Evolutionary conservation across 2,888 invertebrate genomes (phyloP), one percentile per base, ranked within the genome.

Genomic region (Lordiphosa andalusiaca): DNA sequence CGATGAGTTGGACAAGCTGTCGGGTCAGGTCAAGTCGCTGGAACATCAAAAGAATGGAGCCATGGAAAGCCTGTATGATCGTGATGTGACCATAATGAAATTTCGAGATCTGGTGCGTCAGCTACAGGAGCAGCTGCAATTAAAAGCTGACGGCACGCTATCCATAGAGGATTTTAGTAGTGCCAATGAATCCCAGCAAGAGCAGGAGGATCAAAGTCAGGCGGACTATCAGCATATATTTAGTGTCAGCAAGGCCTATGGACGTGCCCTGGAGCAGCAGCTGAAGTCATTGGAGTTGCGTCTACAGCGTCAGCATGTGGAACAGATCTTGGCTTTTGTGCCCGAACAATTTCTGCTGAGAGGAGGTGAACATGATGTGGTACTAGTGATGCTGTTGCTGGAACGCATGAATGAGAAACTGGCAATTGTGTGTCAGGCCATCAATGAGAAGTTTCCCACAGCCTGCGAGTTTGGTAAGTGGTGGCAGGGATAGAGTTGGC

Each of bases 91-190:
- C 0, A 98, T 99, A 51, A 91, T 93, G 39, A 99, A 99, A 90
- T 99, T 99, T 90, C 91, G 98, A 12, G 97, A 98, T 69, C 91
- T 98, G n/a, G 96, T 96, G 0, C 94, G 95, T 84, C 95, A 95
- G 85, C 93, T 98, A 73, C 95, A 95, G 50, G 95, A 96, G 63
- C 95, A 95, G 82, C 93, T 95, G 51, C 88, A 95, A 33, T 92
- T 94, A 40, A 83, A 84, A 25, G 91, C 92, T 6, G 93, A 93
- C 72, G 92, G 92, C 13, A 86, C 92, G 89, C 67, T 82, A 2
- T 86, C 91, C 72, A 87, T 92, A 89, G 83, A 83, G 36, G 87
- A 85, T 21, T 81, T 84, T n/a, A 85, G 85, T 62, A 86, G 80
- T 50, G 84, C 86, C 47, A 78, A 80, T 23, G 73, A 86, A 3